Evolutionary conservation across 2,888 invertebrate species (phyloP), one percentile per base, ranked within the genome.

Genomic region (Ennomos quercinarius): DNA sequence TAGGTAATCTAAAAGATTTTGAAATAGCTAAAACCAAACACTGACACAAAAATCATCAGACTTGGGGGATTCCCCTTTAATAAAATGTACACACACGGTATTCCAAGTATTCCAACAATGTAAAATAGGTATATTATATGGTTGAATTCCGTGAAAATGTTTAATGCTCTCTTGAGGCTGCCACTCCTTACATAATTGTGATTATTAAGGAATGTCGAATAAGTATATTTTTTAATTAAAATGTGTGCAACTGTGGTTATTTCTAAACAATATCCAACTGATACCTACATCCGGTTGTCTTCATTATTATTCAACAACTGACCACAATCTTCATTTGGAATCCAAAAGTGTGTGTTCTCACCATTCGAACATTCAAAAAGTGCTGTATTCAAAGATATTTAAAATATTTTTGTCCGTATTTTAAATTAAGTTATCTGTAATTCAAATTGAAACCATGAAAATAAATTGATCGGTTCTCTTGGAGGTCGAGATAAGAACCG

Each of bases 401-500:
- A 27, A 27, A 27, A 27, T 27, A 6, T 27, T 27, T 27, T 27
- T 27, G 27, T 6, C 6, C 27, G 44, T 44, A 43, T 46, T 53
- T 10, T 13, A 49, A 51, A 43, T 51, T n/a, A 45, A 27, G 27
- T 27, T 27, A 60, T 52, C 55, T 59, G 43, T 36, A 54, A 60
- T 53, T 54, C 42, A 57, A 63, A 58, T 58, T 45, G 10, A 51
- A 58, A 57, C 48, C 67, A 66, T 68, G 70, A 59, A 70, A 65
- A 57, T 51, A 67, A 68, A 68, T 62, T 63, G 57, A 65, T 57
- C 66, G 46, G 68, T 49, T 45, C 49, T 37, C 49, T 54, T 34
- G 53, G 45, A 54, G 53, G 61, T 57, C 66, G 67, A 72, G 72
- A 80, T 78, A 77, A 78, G 71, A 69, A 67, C 69, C 64, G 64